Percentiles rank a stretch among this genome's conserved stretches.
Evolutionary conservation across 1,140 invertebrate genomes (phyloP).

Genomic region (Drosophila funebris): DNA sequence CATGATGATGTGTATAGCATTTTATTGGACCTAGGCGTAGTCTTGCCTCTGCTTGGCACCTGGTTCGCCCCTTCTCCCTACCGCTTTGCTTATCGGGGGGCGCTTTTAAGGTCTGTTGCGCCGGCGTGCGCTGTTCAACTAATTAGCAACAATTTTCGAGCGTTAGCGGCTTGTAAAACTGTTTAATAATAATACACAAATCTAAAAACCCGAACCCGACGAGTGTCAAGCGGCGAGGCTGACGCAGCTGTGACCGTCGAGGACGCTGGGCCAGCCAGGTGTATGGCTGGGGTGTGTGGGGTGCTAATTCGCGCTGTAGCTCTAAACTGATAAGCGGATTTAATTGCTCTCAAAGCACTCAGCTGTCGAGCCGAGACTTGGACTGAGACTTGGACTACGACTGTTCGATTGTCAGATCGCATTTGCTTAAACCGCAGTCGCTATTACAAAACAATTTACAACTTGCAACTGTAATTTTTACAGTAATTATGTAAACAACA

Average conservation of each 20-base stretch:
- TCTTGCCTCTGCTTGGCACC: background rate
- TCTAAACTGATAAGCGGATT: constrained; percentile 76
- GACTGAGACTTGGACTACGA: constrained; percentile 1
- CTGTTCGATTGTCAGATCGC: constrained; percentile 48
- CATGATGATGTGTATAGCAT: constrained; percentile 19
- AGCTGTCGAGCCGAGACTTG: constrained; percentile 39
- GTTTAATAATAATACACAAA: constrained; percentile 67
- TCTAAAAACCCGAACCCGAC: constrained; percentile 10
- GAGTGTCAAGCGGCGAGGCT: constrained; percentile 23
- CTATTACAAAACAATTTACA: constrained; percentile 50
- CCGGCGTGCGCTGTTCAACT: constrained; percentile 72
- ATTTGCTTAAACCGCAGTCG: constrained; percentile 47
- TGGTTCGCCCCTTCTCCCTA: background rate
- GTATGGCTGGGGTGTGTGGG: background rate
- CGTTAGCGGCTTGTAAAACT: constrained; percentile 80
- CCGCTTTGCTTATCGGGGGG: constrained; percentile 20
- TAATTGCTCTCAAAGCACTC: constrained; percentile 64
- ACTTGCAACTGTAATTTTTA: constrained; percentile 75
- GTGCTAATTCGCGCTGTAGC: constrained; percentile 67
- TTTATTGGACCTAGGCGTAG: constrained; percentile 29
- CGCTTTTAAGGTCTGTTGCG: constrained; percentile 76
- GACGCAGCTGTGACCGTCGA: constrained; percentile 15
- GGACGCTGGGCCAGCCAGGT: constrained; percentile 30
- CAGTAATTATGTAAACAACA: constrained; percentile 70
- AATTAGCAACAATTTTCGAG: constrained; percentile 79